Evolutionary conservation across 30 jellyfish, hydroid and myxozoan species (phyloP).

Genomic region (Sanderia malayensis): DNA sequence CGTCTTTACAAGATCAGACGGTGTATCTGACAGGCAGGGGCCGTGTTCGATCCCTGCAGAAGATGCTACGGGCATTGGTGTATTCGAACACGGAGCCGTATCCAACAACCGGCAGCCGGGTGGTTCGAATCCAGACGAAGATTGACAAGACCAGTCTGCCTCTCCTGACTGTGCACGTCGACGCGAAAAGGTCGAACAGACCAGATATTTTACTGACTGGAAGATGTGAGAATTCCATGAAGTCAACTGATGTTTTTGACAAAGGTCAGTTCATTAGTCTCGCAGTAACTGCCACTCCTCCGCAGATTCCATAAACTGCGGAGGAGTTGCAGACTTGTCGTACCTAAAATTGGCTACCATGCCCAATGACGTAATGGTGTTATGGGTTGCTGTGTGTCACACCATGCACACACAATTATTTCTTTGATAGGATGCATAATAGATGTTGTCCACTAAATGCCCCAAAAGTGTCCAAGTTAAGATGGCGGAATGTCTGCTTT

Average conservation of each 20-base stretch:
- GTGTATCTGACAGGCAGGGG: constrained; percentile 46
- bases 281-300: too few relatives aligned
- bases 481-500: too few relatives aligned
- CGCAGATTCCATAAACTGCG: too few relatives aligned
- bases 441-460: too few relatives aligned
- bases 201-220: constrained; percentile 54
- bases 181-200: constrained; percentile 22
- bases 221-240: constrained; percentile 29
- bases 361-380: too few relatives aligned
- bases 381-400: too few relatives aligned
- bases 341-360: too few relatives aligned
- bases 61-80: constrained; percentile 38
- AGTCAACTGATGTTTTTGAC: constrained; percentile 9
- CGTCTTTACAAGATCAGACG: not conserved
- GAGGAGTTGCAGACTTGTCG: too few relatives aligned
- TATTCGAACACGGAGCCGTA: constrained; percentile 49
- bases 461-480: too few relatives aligned
- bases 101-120: constrained; percentile 42
- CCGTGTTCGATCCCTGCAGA: constrained; percentile 20
- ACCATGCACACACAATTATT: too few relatives aligned
- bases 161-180: constrained; percentile 22
- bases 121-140: constrained; percentile 14
- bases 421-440: too few relatives aligned
- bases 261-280: constrained; percentile 11
- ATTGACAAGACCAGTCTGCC: constrained; percentile 30